Base-by-base conservation (phyloP, 2,888 invertebrate species). In the Ormyrus labotus region DNA sequence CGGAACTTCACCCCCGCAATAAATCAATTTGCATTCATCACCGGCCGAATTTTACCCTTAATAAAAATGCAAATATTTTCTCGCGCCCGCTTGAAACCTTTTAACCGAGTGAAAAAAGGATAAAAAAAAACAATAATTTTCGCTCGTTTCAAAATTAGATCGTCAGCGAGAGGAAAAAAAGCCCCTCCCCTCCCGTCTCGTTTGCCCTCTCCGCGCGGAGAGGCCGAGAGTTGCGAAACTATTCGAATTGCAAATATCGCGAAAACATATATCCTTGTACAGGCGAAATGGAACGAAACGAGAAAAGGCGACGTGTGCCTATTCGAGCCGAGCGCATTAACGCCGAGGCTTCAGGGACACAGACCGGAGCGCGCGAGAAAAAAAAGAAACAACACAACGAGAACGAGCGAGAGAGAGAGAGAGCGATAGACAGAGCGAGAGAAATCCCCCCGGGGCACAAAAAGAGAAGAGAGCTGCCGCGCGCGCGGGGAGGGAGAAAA, bases 401-500 rank as follows among this genome's bases (percentile, higher is more conserved):
- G 72, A 48, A 81, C 79, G 71, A 57, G 60, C 51, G 48, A 50
- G 48, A 34, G 19, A 64, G 5, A 19, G 77, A 78, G 77, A 73
- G 80, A 72, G 69, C 50, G 67, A 68, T 45, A 68, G 82, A 69
- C 71, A 64, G 68, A 81, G 67, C 78, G 75, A 64, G 63, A 61
- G 60, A 64, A 77, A 64, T 9, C 61, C 82, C 48, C 51, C 78
- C 73, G 58, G 67, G 57, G 69, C 50, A 70, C 50, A 70, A 57
- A 57, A 73, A 64, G 63, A 53, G 67, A 58, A 60, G n/a, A 60
- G 65, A 69, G 48, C 81, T 70, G 78, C 19, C 19, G 19, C 19
- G 19, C 19, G 19, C 34, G 72, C 58, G 60, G 78, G 65, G 77
- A 79, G 81, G 11, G 80, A 47, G 73, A 81, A 80, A 81, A 13